Base-by-base conservation (phyloP, 2,888 invertebrate genomes). In the Corbicula japonica region DNA sequence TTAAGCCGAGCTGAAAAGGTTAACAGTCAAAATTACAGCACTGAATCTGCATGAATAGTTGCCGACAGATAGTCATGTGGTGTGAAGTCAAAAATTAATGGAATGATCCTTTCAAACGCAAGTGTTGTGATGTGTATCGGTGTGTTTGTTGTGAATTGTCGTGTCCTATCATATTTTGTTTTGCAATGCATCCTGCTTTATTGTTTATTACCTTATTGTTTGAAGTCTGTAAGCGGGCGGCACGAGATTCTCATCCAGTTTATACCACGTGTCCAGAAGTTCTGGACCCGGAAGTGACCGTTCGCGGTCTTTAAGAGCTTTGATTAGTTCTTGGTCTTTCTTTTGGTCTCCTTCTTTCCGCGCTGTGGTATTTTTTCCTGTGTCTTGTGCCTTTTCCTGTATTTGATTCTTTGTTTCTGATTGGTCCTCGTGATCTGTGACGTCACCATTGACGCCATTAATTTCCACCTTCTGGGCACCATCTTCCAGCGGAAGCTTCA, bases 221-320 rank as follows among this genome's bases (percentile, higher is more conserved):
- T 89, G 88, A 4, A 92, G 85, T 8, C 84, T 76, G 78, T 90
- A 92, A 8, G 89, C 87, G 1, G 91, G 86, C 0, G 93, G 92
- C 12, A 87, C 79, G 15, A 86, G 65, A 77, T 93, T 94, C 46
- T 91, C 89, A 73, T 94, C 93, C 60, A 93, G 86, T n/a, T 86
- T 80, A 80, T 94, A 94, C 91, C 92, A 93, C 26, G 93, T 90
- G 34, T 90, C 87, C 34, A 94, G 86, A 0, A 93, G 77, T 35
- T 90, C 87, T 0, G 92, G 92, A 86, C 94, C 93, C 56, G 92
- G 87, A 6, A 89, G 69, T 5, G 76, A 76, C 0, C 84, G 82
- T 44, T 88, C 86, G n/a, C 84, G 81, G 1, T 87, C 89, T 62
- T 76, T 86, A 32, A 90, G 60, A 5, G 76, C 72, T 63, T 85